Base-by-base conservation (phyloP, 2,797 vertebrate species). In the Pampus argenteus region DNA sequence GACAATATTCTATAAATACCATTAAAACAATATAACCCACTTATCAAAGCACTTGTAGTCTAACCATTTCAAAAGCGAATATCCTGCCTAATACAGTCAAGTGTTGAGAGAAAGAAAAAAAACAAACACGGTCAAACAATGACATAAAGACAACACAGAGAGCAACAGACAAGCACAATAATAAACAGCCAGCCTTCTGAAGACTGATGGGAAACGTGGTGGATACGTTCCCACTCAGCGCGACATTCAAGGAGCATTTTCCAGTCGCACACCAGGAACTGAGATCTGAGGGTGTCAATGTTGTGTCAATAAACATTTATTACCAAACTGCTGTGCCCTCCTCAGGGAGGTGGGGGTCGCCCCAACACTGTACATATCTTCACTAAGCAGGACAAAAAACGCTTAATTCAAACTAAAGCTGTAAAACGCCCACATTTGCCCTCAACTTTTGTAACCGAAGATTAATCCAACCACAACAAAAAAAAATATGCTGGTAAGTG, bases 41-140 rank as follows among this genome's bases (percentile, higher is more conserved):
- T 57, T 71, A 87, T 91, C 88, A 91, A 91, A 91, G 90, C 57
- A 14, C 48, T 57, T 77, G 55, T 59, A 56, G 48, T 38, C 59
- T 15, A 20, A 31, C 34, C 14, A 7, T 70, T 83, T 89, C 79
- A 89, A 88, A 89, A 81, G 76, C 65, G 66, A 85, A 88, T 84
- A 85, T 89, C 90, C 89, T 86, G 88, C 57, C 72, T 26, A 5
- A 58, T 81, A 86, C 78, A 76, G 82, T 77, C 42, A 74, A 71
- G 78, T 70, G 78, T 77, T 42, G 67, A 57, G 67, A 71, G 55
- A 54, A 9, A 81, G n/a, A 76, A 77, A 70, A 60, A 45, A 79
- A 61, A 90, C 78, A 88, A 86, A 88, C 79, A 74, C 49, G 6
- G 66, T 70, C 67, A 86, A 93, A 93, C 91, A 91, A 90, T 92